phyloP scores from a whole-genome alignment of 2,888 invertebrate genomes.

The Eilema caniola region DNA sequence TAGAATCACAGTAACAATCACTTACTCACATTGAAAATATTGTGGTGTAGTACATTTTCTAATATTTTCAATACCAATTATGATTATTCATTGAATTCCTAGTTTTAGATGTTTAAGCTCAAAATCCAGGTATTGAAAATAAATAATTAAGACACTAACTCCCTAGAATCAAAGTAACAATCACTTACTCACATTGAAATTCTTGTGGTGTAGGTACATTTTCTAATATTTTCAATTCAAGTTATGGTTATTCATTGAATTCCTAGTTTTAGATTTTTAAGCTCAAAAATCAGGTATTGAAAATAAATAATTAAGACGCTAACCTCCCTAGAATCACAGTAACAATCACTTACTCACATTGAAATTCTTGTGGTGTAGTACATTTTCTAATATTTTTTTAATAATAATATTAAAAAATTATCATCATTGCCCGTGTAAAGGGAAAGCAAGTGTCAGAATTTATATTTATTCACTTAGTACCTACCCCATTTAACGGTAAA shows the following conservation, averaged over 20 bases:
- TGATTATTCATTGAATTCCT: too few species aligned
- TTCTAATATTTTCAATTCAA: not conserved
- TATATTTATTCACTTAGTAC: conserved; percentile 2
- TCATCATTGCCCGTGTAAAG: not conserved
- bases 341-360: not conserved
- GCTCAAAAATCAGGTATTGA: too few species aligned
- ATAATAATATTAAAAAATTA: too few species aligned
- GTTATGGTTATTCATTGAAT: too few species aligned
- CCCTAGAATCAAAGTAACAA: not conserved
- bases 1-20: not conserved
- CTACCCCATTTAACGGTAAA: not conserved
- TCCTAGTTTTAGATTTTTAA: too few species aligned
- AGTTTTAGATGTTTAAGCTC: too few species aligned
- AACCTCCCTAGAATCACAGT: not conserved
- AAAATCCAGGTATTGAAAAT: not conserved
- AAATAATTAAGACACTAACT: too few species aligned
- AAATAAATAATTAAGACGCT: not conserved
- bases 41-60: not conserved
- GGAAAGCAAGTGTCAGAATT: not conserved
- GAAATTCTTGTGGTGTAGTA: not conserved
- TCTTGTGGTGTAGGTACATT: not conserved
- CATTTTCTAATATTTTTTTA: not conserved
- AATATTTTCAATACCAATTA: too few species aligned
- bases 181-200: not conserved
- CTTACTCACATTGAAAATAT: not conserved